phyloP scores from a whole-genome alignment of 2,797 vertebrate species.

The Malurus leucopterus region DNA sequence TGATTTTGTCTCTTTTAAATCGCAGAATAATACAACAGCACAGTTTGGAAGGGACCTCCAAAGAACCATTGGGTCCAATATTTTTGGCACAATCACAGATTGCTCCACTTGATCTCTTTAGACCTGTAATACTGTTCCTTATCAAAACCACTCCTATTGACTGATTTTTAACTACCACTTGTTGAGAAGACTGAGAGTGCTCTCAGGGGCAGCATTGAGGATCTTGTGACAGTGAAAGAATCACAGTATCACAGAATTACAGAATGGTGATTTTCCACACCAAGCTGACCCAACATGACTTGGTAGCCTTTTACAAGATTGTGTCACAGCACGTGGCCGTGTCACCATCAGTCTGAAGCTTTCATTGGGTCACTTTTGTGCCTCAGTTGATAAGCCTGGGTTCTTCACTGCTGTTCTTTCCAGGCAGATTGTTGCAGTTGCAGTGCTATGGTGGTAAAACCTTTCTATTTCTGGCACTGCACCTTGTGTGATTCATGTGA shows the following conservation, averaged over 20 bases:
- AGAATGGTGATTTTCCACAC: background rate
- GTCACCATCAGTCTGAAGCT: background rate
- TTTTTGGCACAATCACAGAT: background rate
- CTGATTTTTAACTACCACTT: background rate
- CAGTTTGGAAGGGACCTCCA: background rate
- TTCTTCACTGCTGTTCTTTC: background rate
- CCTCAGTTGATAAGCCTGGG: background rate
- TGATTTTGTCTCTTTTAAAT: background rate
- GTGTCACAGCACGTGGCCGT: fast-evolving
- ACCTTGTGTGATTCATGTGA: background rate
- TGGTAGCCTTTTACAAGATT: background rate
- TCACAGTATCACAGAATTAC: background rate
- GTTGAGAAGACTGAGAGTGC: background rate
- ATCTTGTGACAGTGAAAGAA: background rate
- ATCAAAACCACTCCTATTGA: background rate
- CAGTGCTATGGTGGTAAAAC: background rate
- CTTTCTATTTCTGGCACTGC: background rate
- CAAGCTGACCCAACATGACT: fast-evolving
- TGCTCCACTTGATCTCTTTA: background rate
- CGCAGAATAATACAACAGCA: background rate
- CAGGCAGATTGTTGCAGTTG: background rate
- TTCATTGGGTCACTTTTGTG: background rate
- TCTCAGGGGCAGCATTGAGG: background rate
- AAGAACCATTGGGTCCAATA: background rate
- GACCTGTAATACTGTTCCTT: background rate